These are phyloP conservation scores for Oryzaephilus surinamensis DNA, from an alignment of 1,140 invertebrate species.

Conservation along the genomic window DNA sequence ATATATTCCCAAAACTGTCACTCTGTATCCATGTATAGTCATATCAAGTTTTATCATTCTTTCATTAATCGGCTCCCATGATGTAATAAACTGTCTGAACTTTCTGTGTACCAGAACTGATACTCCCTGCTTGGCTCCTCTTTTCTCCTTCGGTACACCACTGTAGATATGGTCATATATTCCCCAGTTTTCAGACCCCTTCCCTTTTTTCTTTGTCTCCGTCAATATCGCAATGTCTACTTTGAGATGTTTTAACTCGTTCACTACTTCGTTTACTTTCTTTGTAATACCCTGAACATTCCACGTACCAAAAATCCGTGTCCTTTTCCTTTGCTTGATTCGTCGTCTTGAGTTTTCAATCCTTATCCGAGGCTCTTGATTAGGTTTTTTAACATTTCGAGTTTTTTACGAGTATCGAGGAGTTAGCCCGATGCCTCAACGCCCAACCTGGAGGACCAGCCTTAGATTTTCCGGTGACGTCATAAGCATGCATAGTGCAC, in stretches of 20 bases:
- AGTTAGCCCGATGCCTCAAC: no score
- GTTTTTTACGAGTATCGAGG: no score
- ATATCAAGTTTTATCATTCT: conserved; percentile 7
- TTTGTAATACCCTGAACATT: conserved; percentile 2
- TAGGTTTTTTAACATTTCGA: no score
- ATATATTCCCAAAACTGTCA: conserved; percentile 8
- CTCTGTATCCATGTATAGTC: conserved; percentile 1
- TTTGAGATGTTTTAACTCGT: no score
- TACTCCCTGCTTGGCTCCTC: conserved; percentile 7
- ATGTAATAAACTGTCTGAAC: conserved; percentile 6
- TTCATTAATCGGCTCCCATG: conserved; percentile 7
- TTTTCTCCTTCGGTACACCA: conserved; percentile 6
- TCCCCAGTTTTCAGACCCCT: not conserved
- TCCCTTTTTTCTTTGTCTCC: conserved; percentile 1
- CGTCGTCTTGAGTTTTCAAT: no score
- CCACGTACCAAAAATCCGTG: no score
- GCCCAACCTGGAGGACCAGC: no score
- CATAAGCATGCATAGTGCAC: no score
- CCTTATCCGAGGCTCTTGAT: no score
- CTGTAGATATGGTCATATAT: conserved; percentile 7
- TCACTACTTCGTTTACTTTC: not conserved
- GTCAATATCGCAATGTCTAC: no score
- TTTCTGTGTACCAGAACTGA: conserved; percentile 3
- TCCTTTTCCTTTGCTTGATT: no score
- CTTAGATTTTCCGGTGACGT: no score